Evolutionary conservation across 1,140 invertebrate genomes (phyloP), one percentile per base, ranked within the genome.

Genomic region (Diorhabda sublineata): DNA sequence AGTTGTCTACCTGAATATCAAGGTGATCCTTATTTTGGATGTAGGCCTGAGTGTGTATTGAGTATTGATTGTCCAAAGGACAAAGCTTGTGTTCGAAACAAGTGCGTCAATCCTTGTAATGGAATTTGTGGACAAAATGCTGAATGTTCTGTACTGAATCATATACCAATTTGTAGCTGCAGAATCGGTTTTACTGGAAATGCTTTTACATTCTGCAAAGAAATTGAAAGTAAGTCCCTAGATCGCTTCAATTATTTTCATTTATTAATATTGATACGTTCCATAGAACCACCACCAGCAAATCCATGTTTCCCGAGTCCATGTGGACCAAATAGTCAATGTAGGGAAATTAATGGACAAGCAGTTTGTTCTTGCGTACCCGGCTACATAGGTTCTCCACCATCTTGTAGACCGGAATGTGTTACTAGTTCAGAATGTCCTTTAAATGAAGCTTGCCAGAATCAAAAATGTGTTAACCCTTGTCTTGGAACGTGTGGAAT

Each of bases 91-190:
- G 79, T 87, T 45, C 77, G 83, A 67, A 85, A 87, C 72, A 89
- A 87, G 79, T 91, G 89, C 78, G 81, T 82, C 77, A 85, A 90
- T 77, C 88, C 88, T 42, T 91, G 89, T 75, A 82, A 86, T 67
- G 87, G 87, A 71, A 88, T 85, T 41, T 92, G 90, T 75, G 90
- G 89, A 26, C 66, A 84, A 61, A 88, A 90, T 78, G 87, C 90
- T 3, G 83, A 87, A 72, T 92, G 90, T 77, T 81, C 81, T 60
- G 85, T 89, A 2, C 78, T 88, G 43, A 88, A 89, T 77, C 89
- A 91, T 74, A 81, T 86, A 61, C 87, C 89, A 4, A 88, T 89
- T 70, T 92, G 90, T 75, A 86, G 83, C 73, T 92, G 91, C 81
- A 83, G 87, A 45, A 77, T 82, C 72, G 84, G 85, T 73, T 85